phyloP scores from a whole-genome alignment of 1,140 invertebrate genomes.

The Trigoniulus corallinus region DNA sequence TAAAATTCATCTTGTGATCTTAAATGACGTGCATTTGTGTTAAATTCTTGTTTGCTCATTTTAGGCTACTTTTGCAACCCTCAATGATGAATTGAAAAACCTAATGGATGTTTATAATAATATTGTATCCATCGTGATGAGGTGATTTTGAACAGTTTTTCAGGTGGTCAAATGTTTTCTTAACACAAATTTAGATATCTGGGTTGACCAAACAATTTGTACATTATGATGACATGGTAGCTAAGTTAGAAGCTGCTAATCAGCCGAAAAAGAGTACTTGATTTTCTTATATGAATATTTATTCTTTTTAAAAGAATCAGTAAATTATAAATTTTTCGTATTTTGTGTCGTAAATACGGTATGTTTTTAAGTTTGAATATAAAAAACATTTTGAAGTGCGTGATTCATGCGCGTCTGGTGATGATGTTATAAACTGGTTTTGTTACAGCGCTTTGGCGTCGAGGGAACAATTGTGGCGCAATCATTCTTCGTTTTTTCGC shows the following conservation, averaged over 20 bases:
- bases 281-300: too few relatives aligned
- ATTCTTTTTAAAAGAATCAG: too few relatives aligned
- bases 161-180: neutral
- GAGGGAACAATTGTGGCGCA: too few relatives aligned
- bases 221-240: neutral
- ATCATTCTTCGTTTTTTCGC: too few relatives aligned
- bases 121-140: neutral
- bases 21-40: neutral
- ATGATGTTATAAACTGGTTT: too few relatives aligned
- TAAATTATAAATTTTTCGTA: too few relatives aligned
- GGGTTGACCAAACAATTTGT: neutral
- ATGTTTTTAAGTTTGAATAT: too few relatives aligned
- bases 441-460: too few relatives aligned
- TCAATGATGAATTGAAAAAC: neutral
- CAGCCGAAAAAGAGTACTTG: too few relatives aligned
- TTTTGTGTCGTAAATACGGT: too few relatives aligned
- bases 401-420: too few relatives aligned
- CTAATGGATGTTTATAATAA: neutral
- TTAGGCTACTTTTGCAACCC: neutral
- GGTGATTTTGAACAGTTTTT: neutral
- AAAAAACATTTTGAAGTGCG: too few relatives aligned
- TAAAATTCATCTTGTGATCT: neutral
- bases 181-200: neutral
- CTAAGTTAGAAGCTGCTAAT: neutral
- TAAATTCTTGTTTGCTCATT: neutral